Percentiles rank a stretch among this genome's conserved stretches.
Conservation (phyloP, 2,888 invertebrate species). For the Euphydryas editha region DNA sequence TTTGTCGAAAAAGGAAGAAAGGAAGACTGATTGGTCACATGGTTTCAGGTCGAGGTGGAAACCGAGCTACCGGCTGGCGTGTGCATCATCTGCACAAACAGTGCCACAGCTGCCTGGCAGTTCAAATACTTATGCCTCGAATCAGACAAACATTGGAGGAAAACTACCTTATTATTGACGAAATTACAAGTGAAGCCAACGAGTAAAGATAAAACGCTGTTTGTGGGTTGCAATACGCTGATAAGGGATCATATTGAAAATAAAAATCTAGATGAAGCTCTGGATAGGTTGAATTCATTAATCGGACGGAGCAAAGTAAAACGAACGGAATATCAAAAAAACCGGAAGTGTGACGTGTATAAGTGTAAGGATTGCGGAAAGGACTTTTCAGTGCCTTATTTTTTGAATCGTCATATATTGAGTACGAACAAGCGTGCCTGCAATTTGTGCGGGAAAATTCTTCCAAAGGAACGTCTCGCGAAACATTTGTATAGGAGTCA, state of each 20-base stretch:
- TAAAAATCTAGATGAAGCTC: slow-evolving; percentile 41
- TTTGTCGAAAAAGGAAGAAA: slow-evolving; percentile 40
- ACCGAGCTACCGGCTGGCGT: slow-evolving; percentile 59
- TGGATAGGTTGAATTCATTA: slow-evolving; percentile 47
- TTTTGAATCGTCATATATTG: slow-evolving; percentile 62
- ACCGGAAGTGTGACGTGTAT: slow-evolving; percentile 14
- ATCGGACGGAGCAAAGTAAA: slow-evolving; percentile 6
- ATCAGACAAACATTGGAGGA: slow-evolving; percentile 59
- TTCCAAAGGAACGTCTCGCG: slow-evolving; percentile 53
- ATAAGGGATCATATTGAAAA: slow-evolving; percentile 48
- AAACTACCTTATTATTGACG: slow-evolving; percentile 49
- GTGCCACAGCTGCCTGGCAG: slow-evolving; percentile 53
- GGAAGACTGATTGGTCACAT: slow-evolving; percentile 70
- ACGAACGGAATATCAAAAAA: slow-evolving; percentile 23
- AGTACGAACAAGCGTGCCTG: slow-evolving; percentile 59
- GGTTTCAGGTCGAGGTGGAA: slow-evolving; percentile 73
- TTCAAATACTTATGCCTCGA: slow-evolving; percentile 59
- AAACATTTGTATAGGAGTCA: slow-evolving; percentile 57
- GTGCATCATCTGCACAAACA: slow-evolving; percentile 62
- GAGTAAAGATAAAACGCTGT: slow-evolving; percentile 53
- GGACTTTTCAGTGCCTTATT: slow-evolving; percentile 49
- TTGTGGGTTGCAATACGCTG: slow-evolving; percentile 53
- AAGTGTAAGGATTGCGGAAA: slow-evolving; percentile 62
- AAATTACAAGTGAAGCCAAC: slow-evolving; percentile 41
- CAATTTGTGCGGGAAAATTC: slow-evolving; percentile 51